Percentiles rank a stretch among this genome's conserved stretches.
Evolutionary conservation across 2,888 invertebrate species (phyloP).

Genomic region (Drosophila bunnanda): DNA sequence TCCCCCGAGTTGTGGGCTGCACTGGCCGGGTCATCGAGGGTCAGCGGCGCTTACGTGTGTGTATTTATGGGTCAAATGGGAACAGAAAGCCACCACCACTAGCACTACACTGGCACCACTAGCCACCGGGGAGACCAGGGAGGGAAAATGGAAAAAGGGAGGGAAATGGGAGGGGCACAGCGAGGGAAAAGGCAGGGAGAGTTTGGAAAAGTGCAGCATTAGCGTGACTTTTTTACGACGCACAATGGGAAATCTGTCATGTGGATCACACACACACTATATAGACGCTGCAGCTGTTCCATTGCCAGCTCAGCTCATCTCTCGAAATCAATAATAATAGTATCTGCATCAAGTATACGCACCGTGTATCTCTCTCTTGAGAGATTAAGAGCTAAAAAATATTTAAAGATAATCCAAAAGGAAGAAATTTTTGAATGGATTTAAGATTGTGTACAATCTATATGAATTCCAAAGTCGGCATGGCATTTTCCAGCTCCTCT

Average conservation of each 20-base stretch:
- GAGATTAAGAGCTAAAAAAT: background rate
- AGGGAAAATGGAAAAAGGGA: background rate
- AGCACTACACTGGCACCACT: background rate
- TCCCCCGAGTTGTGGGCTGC: background rate
- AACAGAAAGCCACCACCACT: background rate
- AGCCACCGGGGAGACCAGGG: background rate
- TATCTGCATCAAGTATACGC: slow-evolving; percentile 13
- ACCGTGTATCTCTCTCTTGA: background rate
- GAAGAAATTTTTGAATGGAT: background rate
- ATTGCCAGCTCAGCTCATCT: background rate
- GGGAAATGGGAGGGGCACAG: background rate
- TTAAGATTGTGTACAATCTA: background rate
- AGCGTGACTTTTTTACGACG: slow-evolving; percentile 25
- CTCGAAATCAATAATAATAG: slow-evolving; percentile 13
- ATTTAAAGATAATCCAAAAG: background rate
- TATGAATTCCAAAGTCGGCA: background rate
- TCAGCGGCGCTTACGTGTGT: slow-evolving; percentile 16
- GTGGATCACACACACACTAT: slow-evolving; percentile 10
- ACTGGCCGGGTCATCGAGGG: slow-evolving; percentile 17
- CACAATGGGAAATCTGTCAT: slow-evolving; percentile 20
- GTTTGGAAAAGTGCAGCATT: slow-evolving; percentile 28
- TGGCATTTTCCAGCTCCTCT: background rate
- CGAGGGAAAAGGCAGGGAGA: background rate
- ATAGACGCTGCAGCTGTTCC: slow-evolving; percentile 12
- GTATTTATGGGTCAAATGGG: slow-evolving; percentile 40